Evolutionary conservation across 2,888 invertebrate genomes (phyloP).

Genomic region (Clepsis dumicolana): DNA sequence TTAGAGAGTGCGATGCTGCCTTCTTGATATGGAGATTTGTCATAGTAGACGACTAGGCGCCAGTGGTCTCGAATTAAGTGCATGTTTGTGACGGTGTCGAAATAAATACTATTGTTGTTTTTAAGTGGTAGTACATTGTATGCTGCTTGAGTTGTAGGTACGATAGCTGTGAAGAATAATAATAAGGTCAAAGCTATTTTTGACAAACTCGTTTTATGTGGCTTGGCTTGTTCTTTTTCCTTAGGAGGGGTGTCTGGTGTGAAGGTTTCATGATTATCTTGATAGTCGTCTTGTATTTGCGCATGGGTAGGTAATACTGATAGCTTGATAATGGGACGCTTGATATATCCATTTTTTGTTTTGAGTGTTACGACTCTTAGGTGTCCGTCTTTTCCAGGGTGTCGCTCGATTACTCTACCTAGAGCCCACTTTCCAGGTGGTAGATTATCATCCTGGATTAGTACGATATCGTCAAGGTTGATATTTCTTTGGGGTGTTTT

Average conservation of each 20-base stretch:
- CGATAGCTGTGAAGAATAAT: not conserved
- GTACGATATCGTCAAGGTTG: not conserved
- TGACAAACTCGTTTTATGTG: not conserved
- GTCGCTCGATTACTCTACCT: not conserved
- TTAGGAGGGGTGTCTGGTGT: not conserved
- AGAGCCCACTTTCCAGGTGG: slow-evolving; percentile 9
- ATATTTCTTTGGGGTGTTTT: not conserved
- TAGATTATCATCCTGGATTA: not conserved
- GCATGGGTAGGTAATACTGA: not conserved
- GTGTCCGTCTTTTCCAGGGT: not conserved
- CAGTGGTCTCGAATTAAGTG: slow-evolving; percentile 1
- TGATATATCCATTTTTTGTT: slow-evolving; percentile 3
- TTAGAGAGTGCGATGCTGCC: not conserved
- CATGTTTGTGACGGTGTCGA: not conserved
- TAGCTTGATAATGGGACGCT: not conserved
- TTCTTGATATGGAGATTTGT: not conserved
- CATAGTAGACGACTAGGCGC: not conserved
- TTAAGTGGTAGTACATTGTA: not conserved
- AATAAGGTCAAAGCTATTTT: not conserved
- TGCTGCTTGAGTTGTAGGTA: not conserved
- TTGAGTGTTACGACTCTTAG: not conserved
- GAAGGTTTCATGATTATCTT: not conserved
- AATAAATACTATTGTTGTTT: slow-evolving; percentile 4
- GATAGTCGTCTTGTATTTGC: not conserved
- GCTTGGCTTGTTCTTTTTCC: not conserved